Evolutionary conservation across 2,113 vertebrate genomes (phyloP).

Genomic region (Fregetta grallaria): DNA sequence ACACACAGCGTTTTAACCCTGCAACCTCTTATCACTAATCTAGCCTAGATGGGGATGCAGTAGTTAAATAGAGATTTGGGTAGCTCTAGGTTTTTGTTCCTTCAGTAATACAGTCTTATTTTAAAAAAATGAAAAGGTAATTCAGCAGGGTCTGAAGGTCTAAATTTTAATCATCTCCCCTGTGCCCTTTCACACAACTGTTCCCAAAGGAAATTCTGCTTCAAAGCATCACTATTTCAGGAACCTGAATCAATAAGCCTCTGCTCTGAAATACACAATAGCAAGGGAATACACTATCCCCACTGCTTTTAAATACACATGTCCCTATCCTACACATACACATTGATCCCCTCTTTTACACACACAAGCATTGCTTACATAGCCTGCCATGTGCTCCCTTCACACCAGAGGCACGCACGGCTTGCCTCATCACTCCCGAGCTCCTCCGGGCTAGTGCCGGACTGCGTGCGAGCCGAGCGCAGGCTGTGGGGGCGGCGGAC

Average conservation of each 20-base stretch:
- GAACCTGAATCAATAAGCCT: slow-evolving; percentile 61
- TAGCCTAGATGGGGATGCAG: neutral
- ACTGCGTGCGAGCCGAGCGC: fast-evolving
- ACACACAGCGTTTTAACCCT: neutral
- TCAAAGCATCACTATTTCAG: slow-evolving; percentile 36
- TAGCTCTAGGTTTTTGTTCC: slow-evolving; percentile 17
- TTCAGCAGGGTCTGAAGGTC: slow-evolving; percentile 64
- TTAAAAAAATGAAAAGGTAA: slow-evolving; percentile 17
- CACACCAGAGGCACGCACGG: fast-evolving
- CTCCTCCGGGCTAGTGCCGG: neutral
- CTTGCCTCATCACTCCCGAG: neutral
- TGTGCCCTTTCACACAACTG: slow-evolving; percentile 49
- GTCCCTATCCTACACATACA: neutral
- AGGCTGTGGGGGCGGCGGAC: neutral
- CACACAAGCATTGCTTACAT: neutral
- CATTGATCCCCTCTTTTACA: neutral
- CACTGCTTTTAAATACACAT: neutral
- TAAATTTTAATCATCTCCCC: slow-evolving; percentile 66
- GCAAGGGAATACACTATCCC: slow-evolving; percentile 7
- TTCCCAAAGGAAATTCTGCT: slow-evolving; percentile 62
- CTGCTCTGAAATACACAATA: slow-evolving; percentile 48
- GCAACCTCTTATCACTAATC: neutral
- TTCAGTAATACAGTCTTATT: neutral
- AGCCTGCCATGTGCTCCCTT: neutral
- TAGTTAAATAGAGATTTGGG: slow-evolving; percentile 29